phyloP scores from a whole-genome alignment of 2,113 vertebrate genomes.

The Delphinapterus leucas region DNA sequence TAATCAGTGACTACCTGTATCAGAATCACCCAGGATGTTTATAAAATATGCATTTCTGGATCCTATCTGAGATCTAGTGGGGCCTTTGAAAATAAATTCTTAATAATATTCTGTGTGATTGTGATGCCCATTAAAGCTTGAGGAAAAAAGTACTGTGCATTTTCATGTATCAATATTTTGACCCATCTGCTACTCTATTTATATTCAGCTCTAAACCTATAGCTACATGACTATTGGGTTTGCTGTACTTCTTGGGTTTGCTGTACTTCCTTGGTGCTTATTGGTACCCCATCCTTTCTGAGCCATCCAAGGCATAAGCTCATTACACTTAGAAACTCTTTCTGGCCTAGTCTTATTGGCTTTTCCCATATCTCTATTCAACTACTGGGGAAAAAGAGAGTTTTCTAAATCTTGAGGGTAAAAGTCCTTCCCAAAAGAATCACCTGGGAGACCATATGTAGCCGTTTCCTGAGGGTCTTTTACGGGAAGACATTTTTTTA shows the following conservation, averaged over 20 bases:
- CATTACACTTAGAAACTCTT: background rate
- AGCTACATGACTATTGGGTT: background rate
- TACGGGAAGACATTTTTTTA: background rate
- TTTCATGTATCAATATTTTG: background rate
- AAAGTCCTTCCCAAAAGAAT: background rate
- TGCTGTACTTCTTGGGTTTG: background rate
- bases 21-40: background rate
- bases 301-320: background rate
- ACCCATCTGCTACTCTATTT: background rate
- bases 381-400: background rate
- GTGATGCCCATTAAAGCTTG: background rate
- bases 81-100: background rate
- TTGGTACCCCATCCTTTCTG: background rate
- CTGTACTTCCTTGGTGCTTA: background rate
- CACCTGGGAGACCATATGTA: background rate
- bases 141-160: background rate
- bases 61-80: background rate
- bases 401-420: background rate
- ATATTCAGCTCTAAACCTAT: background rate
- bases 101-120: background rate
- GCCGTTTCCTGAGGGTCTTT: background rate
- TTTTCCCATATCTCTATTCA: background rate
- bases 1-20: background rate
- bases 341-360: background rate
- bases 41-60: background rate